A percentile compares a stretch with the other conserved stretches of the same genome.
Conservation (phyloP, 2,888 invertebrate genomes). For the Leptura quadrifasciata region DNA sequence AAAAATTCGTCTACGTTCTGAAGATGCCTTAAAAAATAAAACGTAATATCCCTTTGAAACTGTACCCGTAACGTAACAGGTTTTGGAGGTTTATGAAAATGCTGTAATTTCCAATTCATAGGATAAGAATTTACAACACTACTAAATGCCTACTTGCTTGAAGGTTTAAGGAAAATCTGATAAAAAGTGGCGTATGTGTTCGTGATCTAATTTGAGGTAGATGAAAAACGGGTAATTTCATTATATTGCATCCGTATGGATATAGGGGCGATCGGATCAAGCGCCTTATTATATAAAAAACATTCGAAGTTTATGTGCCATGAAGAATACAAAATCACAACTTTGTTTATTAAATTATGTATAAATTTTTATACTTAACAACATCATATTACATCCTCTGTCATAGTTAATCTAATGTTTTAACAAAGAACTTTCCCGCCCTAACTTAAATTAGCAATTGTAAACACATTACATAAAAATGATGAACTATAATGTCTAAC, state of each 20-base stretch:
- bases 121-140: constrained; percentile 54
- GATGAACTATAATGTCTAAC: too few species aligned
- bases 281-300: neutral
- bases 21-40: too few species aligned
- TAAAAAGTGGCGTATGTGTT: constrained; percentile 53
- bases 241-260: constrained; percentile 44
- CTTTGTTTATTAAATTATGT: neutral
- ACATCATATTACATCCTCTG: too few species aligned
- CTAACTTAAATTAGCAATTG: too few species aligned
- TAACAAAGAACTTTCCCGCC: too few species aligned
- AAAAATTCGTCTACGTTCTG: too few species aligned
- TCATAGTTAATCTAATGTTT: too few species aligned
- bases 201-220: constrained; percentile 62
- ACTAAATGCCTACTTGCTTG: constrained; percentile 45
- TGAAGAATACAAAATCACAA: too few species aligned
- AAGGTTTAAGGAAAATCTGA: constrained; percentile 48
- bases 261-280: constrained; percentile 11
- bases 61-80: neutral
- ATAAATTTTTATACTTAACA: too few species aligned
- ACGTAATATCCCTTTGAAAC: neutral
- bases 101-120: constrained; percentile 15
- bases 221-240: constrained; percentile 59
- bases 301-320: neutral
- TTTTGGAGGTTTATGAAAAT: neutral
- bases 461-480: too few species aligned